A percentile compares a stretch with the other conserved stretches of the same genome.
Evolutionary conservation across 2,113 vertebrate species (phyloP).

Genomic region (Indri indri): DNA sequence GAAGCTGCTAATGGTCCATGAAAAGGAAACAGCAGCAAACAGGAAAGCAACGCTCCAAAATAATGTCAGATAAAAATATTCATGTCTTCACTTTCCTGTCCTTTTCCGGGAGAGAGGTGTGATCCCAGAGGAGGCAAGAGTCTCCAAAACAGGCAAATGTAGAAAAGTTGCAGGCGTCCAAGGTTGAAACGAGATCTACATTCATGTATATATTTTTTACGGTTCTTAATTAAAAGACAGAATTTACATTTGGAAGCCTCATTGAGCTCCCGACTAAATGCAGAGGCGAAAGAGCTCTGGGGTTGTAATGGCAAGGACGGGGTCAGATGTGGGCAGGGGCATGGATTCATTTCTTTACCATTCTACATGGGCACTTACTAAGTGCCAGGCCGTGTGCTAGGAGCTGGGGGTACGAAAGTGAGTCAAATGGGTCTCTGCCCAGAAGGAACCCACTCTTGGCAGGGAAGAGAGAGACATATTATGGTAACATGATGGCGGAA

Average conservation of each 20-base stretch:
- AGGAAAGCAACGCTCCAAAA: constrained; percentile 83
- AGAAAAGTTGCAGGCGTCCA: constrained; percentile 30
- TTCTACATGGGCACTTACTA: background rate
- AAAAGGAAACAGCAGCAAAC: constrained; percentile 86
- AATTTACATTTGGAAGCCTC: constrained; percentile 45
- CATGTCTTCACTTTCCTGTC: constrained; percentile 69
- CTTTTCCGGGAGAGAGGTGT: constrained; percentile 38
- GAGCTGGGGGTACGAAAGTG: background rate
- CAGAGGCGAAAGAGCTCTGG: background rate
- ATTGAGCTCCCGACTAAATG: background rate
- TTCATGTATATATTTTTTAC: constrained; percentile 32
- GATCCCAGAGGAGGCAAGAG: constrained; percentile 50
- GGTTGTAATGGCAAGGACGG: background rate
- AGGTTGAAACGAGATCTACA: background rate
- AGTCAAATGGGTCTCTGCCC: background rate
- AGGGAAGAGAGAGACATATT: background rate
- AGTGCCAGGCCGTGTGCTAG: background rate
- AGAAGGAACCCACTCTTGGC: background rate
- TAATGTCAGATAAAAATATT: constrained; percentile 80
- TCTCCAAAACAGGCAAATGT: constrained; percentile 40
- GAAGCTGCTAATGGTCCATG: constrained; percentile 88
- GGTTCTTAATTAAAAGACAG: constrained; percentile 60
- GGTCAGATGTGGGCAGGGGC: background rate
- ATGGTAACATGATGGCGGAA: background rate
- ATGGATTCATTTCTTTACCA: background rate